These are phyloP conservation scores for Cotesia typhae DNA, from an alignment of 1,140 invertebrate species.

Conservation along the genomic window DNA sequence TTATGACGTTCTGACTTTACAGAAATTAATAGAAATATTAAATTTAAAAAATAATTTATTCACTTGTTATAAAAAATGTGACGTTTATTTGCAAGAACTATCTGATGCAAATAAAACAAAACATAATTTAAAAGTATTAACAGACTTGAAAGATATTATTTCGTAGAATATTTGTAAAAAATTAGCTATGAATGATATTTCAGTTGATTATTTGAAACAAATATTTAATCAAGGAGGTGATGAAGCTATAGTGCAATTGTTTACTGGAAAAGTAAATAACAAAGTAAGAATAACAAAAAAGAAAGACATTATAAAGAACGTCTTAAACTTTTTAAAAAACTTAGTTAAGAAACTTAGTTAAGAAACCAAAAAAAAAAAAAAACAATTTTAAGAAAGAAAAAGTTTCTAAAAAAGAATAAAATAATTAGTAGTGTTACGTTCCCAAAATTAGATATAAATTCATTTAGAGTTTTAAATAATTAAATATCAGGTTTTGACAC, in stretches of 20 bases:
- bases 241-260: not conserved
- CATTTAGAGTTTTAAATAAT: no score
- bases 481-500: no score
- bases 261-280: conserved; percentile 1
- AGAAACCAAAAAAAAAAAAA: not conserved
- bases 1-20: not conserved
- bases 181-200: not conserved
- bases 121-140: not conserved
- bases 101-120: not conserved
- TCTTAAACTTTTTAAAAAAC: not conserved
- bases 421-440: no score
- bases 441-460: no score
- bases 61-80: not conserved
- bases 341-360: not conserved
- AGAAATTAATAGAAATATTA: not conserved
- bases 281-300: not conserved
- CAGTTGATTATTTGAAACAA: not conserved
- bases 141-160: conserved; percentile 4
- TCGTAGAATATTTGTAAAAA: not conserved
- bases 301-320: not conserved
- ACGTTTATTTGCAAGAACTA: not conserved
- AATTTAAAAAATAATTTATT: not conserved
- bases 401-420: not conserved
- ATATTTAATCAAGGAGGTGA: conserved; percentile 1
- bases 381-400: not conserved